phyloP scores from a whole-genome alignment of 2,113 vertebrate genomes.

The Cinclus mexicanus region DNA sequence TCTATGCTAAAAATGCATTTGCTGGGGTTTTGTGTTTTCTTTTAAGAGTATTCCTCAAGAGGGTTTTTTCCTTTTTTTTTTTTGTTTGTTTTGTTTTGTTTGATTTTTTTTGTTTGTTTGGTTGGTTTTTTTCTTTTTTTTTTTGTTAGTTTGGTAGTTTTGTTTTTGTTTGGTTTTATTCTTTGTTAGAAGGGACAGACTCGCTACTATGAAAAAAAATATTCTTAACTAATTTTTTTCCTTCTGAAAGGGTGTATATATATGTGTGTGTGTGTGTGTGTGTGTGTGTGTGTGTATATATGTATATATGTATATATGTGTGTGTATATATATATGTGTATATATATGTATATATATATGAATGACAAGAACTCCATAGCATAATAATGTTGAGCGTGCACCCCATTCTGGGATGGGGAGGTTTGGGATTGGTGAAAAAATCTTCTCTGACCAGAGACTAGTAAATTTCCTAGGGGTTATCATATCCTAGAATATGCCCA shows the following conservation, averaged over 20 bases:
- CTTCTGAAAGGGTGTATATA: background rate
- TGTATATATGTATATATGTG: too few species aligned
- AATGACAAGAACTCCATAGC: background rate
- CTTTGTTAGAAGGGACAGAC: background rate
- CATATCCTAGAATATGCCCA: background rate
- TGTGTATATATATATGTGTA: background rate
- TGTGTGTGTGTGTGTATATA: too few species aligned
- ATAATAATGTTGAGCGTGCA: fast-evolving
- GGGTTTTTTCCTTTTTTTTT: fast-evolving
- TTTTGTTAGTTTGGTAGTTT: background rate
- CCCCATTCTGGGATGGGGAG: background rate
- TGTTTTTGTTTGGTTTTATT: background rate
- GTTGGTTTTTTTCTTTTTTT: background rate
- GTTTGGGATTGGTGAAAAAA: background rate
- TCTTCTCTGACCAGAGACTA: background rate
- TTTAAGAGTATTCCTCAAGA: background rate
- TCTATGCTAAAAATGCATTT: background rate
- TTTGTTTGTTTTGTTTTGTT: background rate
- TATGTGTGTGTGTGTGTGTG: background rate
- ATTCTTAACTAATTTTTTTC: background rate
- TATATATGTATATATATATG: too few species aligned
- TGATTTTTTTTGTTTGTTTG: background rate
- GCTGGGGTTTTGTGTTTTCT: fast-evolving
- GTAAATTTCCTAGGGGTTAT: background rate
- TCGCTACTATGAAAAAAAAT: background rate